These are phyloP conservation scores for Folsomia manolachei DNA, from an alignment of 2,888 invertebrate genomes.

Conservation along the genomic window DNA sequence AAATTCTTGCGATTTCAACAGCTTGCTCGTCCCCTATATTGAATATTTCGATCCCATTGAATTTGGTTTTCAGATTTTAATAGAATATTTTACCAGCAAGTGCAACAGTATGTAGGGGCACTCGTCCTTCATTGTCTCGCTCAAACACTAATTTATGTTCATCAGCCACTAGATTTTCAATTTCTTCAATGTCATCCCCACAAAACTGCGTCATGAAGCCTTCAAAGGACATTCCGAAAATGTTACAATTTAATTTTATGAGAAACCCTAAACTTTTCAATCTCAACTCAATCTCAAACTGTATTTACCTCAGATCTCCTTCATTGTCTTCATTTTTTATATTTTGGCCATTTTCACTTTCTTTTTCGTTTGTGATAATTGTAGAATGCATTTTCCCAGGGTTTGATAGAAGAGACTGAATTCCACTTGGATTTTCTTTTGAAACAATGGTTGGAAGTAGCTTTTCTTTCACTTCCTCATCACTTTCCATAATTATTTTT, in stretches of 20 bases:
- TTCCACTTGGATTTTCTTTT: not conserved
- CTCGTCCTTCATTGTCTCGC: slow-evolving; percentile 21
- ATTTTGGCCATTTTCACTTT: not conserved
- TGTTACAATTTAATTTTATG: too few relatives aligned
- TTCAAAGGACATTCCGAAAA: too few relatives aligned
- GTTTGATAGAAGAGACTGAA: too few relatives aligned
- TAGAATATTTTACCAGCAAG: slow-evolving; percentile 28
- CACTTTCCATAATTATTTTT: not conserved
- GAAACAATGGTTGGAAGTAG: not conserved
- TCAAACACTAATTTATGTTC: slow-evolving; percentile 25
- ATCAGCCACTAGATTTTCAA: slow-evolving; percentile 13
- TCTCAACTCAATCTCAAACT: not conserved
- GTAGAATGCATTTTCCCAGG: not conserved
- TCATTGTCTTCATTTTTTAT: not conserved
- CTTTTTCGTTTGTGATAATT: not conserved
- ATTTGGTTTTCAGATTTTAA: slow-evolving; percentile 11
- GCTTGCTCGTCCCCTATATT: slow-evolving; percentile 24
- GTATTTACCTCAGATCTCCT: not conserved
- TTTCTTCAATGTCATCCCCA: slow-evolving; percentile 25
- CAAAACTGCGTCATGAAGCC: slow-evolving; percentile 3
- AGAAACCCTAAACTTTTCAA: not conserved
- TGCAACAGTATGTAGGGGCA: slow-evolving; percentile 26
- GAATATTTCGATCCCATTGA: slow-evolving; percentile 2
- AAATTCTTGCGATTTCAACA: slow-evolving; percentile 23
- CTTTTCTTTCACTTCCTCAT: not conserved